phyloP scores from a whole-genome alignment of 2,113 vertebrate species.

The Macquaria australasica region DNA sequence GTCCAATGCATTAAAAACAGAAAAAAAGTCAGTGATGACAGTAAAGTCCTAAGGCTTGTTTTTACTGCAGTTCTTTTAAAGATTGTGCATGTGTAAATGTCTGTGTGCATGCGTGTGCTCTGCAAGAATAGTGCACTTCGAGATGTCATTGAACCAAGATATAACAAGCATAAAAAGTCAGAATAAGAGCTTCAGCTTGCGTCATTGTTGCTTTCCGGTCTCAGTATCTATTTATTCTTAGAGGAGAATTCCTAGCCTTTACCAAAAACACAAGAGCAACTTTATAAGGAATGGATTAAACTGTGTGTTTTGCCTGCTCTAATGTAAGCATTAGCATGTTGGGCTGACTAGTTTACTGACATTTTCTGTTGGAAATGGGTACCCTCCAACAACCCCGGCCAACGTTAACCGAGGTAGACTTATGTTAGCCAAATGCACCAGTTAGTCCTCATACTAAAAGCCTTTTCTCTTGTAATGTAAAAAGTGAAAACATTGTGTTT shows the following conservation, averaged over 20 bases:
- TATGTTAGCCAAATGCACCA: too few species aligned
- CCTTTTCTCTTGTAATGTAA: too few species aligned
- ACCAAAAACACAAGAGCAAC: too few species aligned
- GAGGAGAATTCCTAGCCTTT: neutral
- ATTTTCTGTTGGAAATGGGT: too few species aligned
- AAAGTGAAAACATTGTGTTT: too few species aligned
- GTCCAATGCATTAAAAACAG: slow-evolving; percentile 7
- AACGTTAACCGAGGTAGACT: too few species aligned
- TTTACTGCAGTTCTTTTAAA: slow-evolving; percentile 15
- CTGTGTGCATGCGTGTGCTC: neutral
- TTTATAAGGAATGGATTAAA: too few species aligned
- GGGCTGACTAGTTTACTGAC: too few species aligned
- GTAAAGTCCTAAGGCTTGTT: slow-evolving; percentile 15
- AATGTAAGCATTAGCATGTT: too few species aligned
- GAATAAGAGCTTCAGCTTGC: neutral
- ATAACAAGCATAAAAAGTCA: slow-evolving; percentile 18
- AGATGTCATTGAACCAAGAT: slow-evolving; percentile 23
- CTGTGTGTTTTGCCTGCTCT: too few species aligned
- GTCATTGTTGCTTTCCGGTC: neutral
- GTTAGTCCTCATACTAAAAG: too few species aligned
- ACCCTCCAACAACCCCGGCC: too few species aligned
- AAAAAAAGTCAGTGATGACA: neutral
- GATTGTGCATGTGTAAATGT: slow-evolving; percentile 19
- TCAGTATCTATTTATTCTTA: neutral
- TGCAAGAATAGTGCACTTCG: neutral